Conservation (phyloP, 2,888 invertebrate species). For the Pandemis heparana region DNA sequence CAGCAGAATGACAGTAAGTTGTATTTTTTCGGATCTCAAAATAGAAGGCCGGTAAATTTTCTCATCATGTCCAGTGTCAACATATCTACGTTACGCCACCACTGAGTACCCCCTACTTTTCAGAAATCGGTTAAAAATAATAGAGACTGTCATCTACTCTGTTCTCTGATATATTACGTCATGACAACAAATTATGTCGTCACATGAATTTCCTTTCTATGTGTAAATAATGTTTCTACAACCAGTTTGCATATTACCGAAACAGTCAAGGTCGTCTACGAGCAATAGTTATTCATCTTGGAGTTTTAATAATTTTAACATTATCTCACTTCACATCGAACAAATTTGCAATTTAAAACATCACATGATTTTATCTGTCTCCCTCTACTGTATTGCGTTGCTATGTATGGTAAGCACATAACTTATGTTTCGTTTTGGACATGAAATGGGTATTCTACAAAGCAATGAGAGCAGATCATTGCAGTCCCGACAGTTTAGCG, state of each 20-base stretch:
- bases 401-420: not conserved
- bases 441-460: conserved; percentile 48
- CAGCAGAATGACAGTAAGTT: too few species aligned
- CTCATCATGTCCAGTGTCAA: not conserved
- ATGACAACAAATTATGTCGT: conserved; percentile 9
- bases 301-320: not conserved
- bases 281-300: conserved; percentile 20
- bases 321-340: conserved; percentile 19
- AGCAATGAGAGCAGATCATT: conserved; percentile 64
- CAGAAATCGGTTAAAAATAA: not conserved
- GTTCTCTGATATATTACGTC: not conserved
- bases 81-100: too few species aligned
- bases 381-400: not conserved
- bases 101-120: not conserved
- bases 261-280: conserved; percentile 27
- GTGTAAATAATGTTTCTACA: conserved; percentile 6
- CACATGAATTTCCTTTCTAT: conserved; percentile 5
- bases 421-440: conserved; percentile 19
- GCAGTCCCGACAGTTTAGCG: conserved; percentile 47
- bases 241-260: conserved; percentile 19
- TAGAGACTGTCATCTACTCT: not conserved
- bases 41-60: not conserved
- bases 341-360: conserved; percentile 18
- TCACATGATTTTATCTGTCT: conserved; percentile 18
- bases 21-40: too few species aligned